These are phyloP conservation scores for Bombus balteatus DNA, from an alignment of 1,140 invertebrate genomes.

Conservation along the genomic window DNA sequence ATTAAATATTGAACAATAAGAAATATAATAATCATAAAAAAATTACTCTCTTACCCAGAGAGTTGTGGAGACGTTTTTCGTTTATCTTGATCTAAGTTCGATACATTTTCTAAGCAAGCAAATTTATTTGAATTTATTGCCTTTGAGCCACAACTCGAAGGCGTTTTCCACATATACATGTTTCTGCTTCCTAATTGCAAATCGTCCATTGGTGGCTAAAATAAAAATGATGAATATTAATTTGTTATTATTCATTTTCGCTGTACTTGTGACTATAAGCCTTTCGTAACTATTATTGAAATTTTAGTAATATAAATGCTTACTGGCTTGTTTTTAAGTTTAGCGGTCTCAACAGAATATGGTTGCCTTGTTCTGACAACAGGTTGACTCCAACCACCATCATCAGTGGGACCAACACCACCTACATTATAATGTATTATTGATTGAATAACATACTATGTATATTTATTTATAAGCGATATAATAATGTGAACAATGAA, in stretches of 20 bases:
- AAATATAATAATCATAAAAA: not conserved
- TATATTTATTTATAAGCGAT: not conserved
- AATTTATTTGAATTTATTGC: slow-evolving; percentile 79
- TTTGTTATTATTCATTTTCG: not conserved
- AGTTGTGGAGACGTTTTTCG: slow-evolving; percentile 70
- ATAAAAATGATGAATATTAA: slow-evolving; percentile 1
- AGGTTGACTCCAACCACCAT: slow-evolving; percentile 76
- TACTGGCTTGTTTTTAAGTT: slow-evolving; percentile 83
- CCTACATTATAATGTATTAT: slow-evolving; percentile 38
- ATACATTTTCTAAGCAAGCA: slow-evolving; percentile 78
- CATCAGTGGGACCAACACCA: slow-evolving; percentile 73
- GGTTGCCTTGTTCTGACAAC: slow-evolving; percentile 69
- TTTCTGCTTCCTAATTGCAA: slow-evolving; percentile 79
- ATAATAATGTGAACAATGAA: not conserved
- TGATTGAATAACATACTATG: not conserved
- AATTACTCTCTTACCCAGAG: slow-evolving; percentile 75
- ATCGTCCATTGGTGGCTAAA: slow-evolving; percentile 79
- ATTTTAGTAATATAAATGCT: slow-evolving; percentile 54
- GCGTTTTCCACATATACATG: slow-evolving; percentile 74
- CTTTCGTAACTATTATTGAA: not conserved
- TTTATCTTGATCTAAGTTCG: slow-evolving; percentile 78
- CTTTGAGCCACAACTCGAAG: slow-evolving; percentile 62
- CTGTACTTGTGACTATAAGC: not conserved
- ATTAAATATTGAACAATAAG: not conserved
- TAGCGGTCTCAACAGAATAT: slow-evolving; percentile 82